Evolutionary conservation across 2,797 vertebrate species (phyloP).

Genomic region (Acanthurus lineatus): DNA sequence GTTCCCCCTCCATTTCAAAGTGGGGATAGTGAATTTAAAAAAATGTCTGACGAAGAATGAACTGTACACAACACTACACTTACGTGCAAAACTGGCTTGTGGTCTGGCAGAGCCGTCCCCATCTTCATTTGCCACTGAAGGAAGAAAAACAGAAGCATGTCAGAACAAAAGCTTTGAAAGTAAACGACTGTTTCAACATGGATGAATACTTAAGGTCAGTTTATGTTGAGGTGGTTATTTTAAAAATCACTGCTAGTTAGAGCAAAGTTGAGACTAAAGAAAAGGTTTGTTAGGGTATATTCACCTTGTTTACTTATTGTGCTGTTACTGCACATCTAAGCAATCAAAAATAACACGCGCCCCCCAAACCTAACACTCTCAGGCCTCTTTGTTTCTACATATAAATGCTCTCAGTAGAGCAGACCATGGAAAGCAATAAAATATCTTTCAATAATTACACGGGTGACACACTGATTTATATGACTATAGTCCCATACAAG

Average conservation of each 20-base stretch:
- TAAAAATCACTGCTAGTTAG: too few species aligned
- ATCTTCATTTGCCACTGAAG: slow-evolving; percentile 93
- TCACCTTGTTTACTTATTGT: too few species aligned
- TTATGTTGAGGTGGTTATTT: background rate
- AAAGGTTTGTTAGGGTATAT: background rate
- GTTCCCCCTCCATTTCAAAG: background rate
- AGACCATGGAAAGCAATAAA: background rate
- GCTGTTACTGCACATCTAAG: background rate
- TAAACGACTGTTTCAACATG: background rate
- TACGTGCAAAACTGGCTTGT: slow-evolving; percentile 90
- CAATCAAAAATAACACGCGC: background rate
- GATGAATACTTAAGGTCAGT: background rate
- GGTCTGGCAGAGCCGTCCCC: slow-evolving; percentile 89
- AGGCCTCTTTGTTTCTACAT: background rate
- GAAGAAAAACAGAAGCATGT: slow-evolving; percentile 13
- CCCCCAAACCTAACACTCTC: background rate
- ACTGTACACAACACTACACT: slow-evolving; percentile 72
- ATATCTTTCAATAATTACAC: background rate
- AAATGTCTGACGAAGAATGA: too few species aligned
- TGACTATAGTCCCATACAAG: background rate
- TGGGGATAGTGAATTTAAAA: background rate
- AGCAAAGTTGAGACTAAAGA: background rate
- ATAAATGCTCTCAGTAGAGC: background rate
- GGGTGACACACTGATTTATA: background rate
- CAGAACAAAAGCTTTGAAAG: background rate